These are phyloP conservation scores for Caenorhabditis japonica DNA, from an alignment of 2,888 invertebrate species.

Conservation along the genomic window DNA sequence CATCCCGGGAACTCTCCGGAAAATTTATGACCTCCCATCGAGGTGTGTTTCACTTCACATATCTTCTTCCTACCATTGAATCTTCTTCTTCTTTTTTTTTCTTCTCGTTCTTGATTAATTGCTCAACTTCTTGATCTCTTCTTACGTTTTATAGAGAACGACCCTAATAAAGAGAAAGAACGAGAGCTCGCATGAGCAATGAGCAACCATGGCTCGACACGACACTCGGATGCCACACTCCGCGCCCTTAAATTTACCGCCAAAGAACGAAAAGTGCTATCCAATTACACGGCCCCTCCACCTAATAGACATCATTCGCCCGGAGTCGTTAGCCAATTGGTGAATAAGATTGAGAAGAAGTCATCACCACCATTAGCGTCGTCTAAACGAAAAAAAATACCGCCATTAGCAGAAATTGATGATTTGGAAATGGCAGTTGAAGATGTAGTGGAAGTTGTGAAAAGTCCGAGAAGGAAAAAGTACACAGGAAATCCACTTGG, in stretches of 20 bases:
- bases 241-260: constrained; percentile 29
- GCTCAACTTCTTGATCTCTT: constrained; percentile 8
- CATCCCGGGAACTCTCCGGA: neutral
- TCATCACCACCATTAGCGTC: constrained; percentile 25
- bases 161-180: constrained; percentile 11
- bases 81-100: constrained; percentile 8
- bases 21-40: constrained; percentile 50
- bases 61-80: constrained; percentile 4
- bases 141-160: constrained; percentile 32
- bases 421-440: constrained; percentile 53
- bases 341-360: constrained; percentile 55
- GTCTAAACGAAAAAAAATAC: constrained; percentile 28
- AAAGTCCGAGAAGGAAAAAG: constrained; percentile 40
- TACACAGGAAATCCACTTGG: constrained; percentile 50
- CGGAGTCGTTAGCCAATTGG: constrained; percentile 55
- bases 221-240: neutral
- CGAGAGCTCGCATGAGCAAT: constrained; percentile 35
- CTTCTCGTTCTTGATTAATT: neutral
- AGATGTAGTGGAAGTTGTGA: constrained; percentile 25
- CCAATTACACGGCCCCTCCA: constrained; percentile 35
- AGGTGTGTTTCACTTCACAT: constrained; percentile 17
- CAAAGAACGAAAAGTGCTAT: constrained; percentile 35
- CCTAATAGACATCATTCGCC: constrained; percentile 35
- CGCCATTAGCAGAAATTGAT: constrained; percentile 45
- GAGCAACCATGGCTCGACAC: constrained; percentile 29